Conservation (phyloP, 1,140 invertebrate genomes). For the Penaeus vannamei region DNA sequence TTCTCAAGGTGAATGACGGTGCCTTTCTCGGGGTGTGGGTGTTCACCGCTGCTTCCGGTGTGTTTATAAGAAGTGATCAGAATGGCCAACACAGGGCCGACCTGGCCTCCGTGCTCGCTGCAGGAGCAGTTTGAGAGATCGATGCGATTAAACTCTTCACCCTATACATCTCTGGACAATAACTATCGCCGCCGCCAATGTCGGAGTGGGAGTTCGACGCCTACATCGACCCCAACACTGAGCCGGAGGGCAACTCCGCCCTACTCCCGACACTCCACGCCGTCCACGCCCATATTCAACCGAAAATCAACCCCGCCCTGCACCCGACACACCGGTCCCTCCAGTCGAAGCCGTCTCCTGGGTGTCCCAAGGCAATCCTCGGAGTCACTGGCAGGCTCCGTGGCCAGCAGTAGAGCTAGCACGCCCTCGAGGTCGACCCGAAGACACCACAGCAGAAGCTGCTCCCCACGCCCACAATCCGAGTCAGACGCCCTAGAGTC, state of each 20-base stretch:
- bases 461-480: conserved; percentile 44
- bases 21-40: no score
- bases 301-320: neutral
- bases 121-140: conserved; percentile 16
- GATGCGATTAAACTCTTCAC: neutral
- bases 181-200: neutral
- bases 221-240: conserved; percentile 10
- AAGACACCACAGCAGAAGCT: conserved; percentile 18
- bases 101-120: conserved; percentile 5
- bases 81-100: conserved; percentile 39
- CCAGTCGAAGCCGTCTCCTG: neutral
- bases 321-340: neutral
- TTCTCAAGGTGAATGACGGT: no score
- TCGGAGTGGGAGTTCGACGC: conserved; percentile 38
- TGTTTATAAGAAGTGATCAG: no score
- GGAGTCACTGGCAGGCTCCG: conserved; percentile 32
- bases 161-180: conserved; percentile 22
- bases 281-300: neutral
- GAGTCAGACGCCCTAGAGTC: conserved; percentile 51
- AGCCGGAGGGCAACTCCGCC: conserved; percentile 25
- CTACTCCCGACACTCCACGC: conserved; percentile 36
- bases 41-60: no score
- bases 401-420: conserved; percentile 12
- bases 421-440: conserved; percentile 3
- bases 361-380: conserved; percentile 24